These are phyloP conservation scores for Sturmia bella DNA, from an alignment of 2,888 invertebrate genomes.

Conservation along the genomic window DNA sequence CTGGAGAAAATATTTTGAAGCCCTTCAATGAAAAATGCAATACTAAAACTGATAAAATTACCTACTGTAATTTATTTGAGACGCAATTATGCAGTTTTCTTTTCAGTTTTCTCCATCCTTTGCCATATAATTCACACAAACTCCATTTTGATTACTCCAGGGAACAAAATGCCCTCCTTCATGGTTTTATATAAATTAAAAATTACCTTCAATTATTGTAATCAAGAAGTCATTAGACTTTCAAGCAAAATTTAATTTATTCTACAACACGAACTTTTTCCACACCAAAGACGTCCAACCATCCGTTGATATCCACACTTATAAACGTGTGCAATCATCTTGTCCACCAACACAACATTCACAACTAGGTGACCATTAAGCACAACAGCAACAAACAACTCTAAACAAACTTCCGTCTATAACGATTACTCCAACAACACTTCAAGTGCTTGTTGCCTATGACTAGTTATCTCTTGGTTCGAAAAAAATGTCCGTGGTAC, in stretches of 20 bases:
- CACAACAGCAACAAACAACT: slow-evolving; percentile 50
- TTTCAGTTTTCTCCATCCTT: too few species aligned
- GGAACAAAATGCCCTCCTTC: too few species aligned
- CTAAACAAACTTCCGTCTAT: slow-evolving; percentile 67
- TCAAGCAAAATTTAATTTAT: slow-evolving; percentile 49
- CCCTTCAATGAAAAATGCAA: too few species aligned
- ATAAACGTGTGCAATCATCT: slow-evolving; percentile 19
- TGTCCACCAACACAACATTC: slow-evolving; percentile 10
- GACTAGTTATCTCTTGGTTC: slow-evolving; percentile 23
- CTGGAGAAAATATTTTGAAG: too few species aligned
- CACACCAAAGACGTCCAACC: slow-evolving; percentile 15
- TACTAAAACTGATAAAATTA: too few species aligned
- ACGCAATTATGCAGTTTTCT: too few species aligned
- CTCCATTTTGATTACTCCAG: background rate
- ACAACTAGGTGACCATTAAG: slow-evolving; percentile 56
- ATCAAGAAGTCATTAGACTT: slow-evolving; percentile 52
- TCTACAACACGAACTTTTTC: slow-evolving; percentile 25
- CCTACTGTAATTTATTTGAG: too few species aligned
- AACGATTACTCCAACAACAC: slow-evolving; percentile 58
- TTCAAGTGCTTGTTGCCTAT: slow-evolving; percentile 35
- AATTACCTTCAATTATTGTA: slow-evolving; percentile 54
- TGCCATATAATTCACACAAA: too few species aligned
- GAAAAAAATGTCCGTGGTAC: slow-evolving; percentile 22
- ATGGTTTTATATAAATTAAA: slow-evolving; percentile 29
- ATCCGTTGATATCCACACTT: slow-evolving; percentile 14